A percentile compares a stretch with the other conserved stretches of the same genome.
Evolutionary conservation across 2,113 vertebrate species (phyloP).

Genomic region (Nerophis lumbriciformis): DNA sequence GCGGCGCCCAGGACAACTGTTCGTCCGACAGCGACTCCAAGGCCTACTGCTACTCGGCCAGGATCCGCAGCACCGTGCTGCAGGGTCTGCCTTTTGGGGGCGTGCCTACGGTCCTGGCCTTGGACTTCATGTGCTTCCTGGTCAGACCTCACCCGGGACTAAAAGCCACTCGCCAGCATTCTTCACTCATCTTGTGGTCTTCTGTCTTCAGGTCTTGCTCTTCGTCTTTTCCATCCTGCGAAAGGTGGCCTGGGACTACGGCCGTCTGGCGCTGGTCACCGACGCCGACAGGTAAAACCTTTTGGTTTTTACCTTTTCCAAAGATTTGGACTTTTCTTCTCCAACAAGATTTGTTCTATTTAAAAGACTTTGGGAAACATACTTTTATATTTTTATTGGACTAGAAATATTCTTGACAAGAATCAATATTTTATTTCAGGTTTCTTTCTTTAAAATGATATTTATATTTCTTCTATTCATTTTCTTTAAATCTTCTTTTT

Average conservation of each 20-base stretch:
- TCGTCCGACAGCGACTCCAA: slow-evolving; percentile 71
- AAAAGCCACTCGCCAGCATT: no score
- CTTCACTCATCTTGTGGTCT: neutral
- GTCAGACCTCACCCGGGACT: slow-evolving; percentile 65
- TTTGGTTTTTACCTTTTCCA: no score
- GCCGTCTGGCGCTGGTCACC: slow-evolving; percentile 90
- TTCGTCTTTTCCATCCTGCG: slow-evolving; percentile 90
- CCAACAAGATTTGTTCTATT: no score
- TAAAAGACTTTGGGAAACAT: no score
- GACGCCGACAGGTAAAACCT: slow-evolving; percentile 89
- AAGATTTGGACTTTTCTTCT: no score
- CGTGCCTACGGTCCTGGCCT: slow-evolving; percentile 91
- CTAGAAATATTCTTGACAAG: no score
- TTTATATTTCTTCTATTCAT: no score
- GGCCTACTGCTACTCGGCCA: slow-evolving; percentile 88
- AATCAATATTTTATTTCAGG: no score
- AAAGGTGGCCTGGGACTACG: slow-evolving; percentile 97
- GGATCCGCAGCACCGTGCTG: slow-evolving; percentile 92
- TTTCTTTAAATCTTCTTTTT: no score
- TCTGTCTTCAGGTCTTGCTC: slow-evolving; percentile 77
- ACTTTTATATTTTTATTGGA: no score
- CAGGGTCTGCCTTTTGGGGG: slow-evolving; percentile 95
- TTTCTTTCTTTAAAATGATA: no score
- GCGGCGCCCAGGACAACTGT: slow-evolving; percentile 58
- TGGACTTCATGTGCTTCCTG: slow-evolving; percentile 97